Base-by-base conservation (phyloP, 2,888 invertebrate genomes). In the Omphaloscelis lunosa region DNA sequence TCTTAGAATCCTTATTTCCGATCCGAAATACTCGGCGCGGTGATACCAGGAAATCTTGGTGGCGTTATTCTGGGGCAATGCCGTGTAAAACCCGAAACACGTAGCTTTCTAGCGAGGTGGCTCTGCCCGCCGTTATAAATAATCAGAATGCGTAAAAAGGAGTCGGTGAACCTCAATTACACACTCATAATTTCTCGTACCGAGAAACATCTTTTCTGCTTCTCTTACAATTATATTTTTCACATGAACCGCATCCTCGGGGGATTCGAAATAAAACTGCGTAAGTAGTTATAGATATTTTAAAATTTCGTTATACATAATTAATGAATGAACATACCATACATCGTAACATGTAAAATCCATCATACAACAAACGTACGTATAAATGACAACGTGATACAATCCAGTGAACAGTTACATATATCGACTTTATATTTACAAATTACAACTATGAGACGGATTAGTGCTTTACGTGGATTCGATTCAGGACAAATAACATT, bases 1-100 rank as follows among this genome's bases (percentile, higher is more conserved):
- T 96, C 95, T 93, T 90, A 92, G 96, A 96, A 96, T 94, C 94
- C 93, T 94, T 94, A 94, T 96, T 95, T 96, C 96, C 96, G 96
- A 96, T 95, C 95, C 95, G 95, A 96, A 96, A 95, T 94, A 95
- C 95, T 91, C 93, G 92, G 90, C 92, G 92, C 93, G 87, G 90
- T 93, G 91, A 92, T 96, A 96, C 96, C 92, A 93, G 94, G 96
- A 96, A 96, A 93, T 95, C 93, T 93, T 93, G 89, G 89, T 93
- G 90, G 93, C 92, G 94, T 95, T 95, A 95, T 96, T 95, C 95
- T 94, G 95, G 95, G 95, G 94, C 95, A 94, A 93, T 93, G 95
- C 93, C 92, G 94, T 91, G 95, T 95, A 92, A 94, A 94, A 95
- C 94, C 90, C 95, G 93, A 95, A 94, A 93, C 95, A 94, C 94